Evolutionary conservation across 2,888 invertebrate genomes (phyloP).

Genomic region (Drosophila maculinotata): DNA sequence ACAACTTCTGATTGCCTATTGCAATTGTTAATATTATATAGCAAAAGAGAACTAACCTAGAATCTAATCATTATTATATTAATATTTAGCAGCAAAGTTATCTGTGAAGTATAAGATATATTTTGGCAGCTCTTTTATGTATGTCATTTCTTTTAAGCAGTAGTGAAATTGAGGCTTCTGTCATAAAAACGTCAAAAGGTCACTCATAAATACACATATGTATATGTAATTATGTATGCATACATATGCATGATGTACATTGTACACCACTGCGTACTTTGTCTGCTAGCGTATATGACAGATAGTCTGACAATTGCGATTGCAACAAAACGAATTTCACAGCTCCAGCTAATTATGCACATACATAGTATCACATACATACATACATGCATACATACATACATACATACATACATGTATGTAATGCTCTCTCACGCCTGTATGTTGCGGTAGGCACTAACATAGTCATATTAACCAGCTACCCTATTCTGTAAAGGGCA

Average conservation of each 20-base stretch:
- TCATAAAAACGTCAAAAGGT: slow-evolving; percentile 3
- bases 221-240: slow-evolving; percentile 15
- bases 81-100: too few relatives aligned
- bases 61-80: too few relatives aligned
- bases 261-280: slow-evolving; percentile 26
- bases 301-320: slow-evolving; percentile 12
- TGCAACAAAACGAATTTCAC: slow-evolving; percentile 47
- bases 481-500: slow-evolving; percentile 39
- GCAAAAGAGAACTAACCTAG: too few relatives aligned
- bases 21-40: slow-evolving; percentile 7
- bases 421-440: slow-evolving; percentile 16
- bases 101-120: too few relatives aligned
- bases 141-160: too few relatives aligned
- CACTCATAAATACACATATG: neutral
- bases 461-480: neutral
- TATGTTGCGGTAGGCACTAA: neutral
- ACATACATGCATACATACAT: neutral
- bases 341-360: slow-evolving; percentile 45
- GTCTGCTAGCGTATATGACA: slow-evolving; percentile 31
- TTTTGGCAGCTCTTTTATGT: too few relatives aligned
- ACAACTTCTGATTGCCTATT: slow-evolving; percentile 3
- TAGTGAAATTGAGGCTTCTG: neutral
- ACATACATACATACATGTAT: slow-evolving; percentile 21
- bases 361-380: neutral
- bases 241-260: slow-evolving; percentile 30